A percentile compares a stretch with the other conserved stretches of the same genome.
These are phyloP conservation scores for Coccyzus lansbergi DNA, from an alignment of 2,797 vertebrate species.

Conservation along the genomic window DNA sequence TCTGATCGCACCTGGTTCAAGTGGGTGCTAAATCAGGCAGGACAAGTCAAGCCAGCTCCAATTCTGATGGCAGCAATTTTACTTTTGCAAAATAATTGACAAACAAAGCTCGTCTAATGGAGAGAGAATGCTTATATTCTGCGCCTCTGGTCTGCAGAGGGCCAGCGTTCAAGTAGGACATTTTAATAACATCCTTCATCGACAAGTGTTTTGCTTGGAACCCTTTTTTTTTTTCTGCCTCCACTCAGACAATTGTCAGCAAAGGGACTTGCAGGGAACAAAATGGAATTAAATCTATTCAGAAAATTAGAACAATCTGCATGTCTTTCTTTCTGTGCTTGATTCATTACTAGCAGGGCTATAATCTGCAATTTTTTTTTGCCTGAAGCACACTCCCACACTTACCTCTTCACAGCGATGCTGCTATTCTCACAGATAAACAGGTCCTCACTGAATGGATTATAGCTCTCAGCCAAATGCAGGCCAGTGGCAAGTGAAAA, in stretches of 20 bases:
- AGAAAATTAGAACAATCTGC: constrained; percentile 27
- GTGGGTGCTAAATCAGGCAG: constrained; percentile 59
- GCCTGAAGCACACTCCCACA: constrained; percentile 38
- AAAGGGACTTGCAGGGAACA: constrained; percentile 19
- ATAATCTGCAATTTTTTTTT: constrained; percentile 41
- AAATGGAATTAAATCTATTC: constrained; percentile 47
- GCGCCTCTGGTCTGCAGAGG: constrained; percentile 20
- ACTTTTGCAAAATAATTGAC: constrained; percentile 67
- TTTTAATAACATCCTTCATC: constrained; percentile 65
- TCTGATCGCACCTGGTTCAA: constrained; percentile 12
- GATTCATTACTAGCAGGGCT: constrained; percentile 24
- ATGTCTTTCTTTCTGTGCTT: constrained; percentile 36
- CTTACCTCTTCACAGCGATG: constrained; percentile 29
- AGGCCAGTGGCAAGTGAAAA: constrained; percentile 25
- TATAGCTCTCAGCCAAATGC: constrained; percentile 11
- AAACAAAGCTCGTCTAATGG: constrained; percentile 39
- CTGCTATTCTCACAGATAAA: constrained; percentile 37
- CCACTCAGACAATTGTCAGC: constrained; percentile 36
- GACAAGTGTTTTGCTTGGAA: constrained; percentile 63
- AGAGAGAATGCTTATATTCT: background rate
- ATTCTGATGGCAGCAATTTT: constrained; percentile 67
- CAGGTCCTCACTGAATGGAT: constrained; percentile 6
- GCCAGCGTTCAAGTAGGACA: constrained; percentile 52
- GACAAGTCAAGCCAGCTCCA: constrained; percentile 30
- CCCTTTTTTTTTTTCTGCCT: constrained; percentile 17